Evolutionary conservation across 2,113 vertebrate species (phyloP), one percentile per base, ranked within the genome.

Genomic region (Reinhardtius hippoglossoides): DNA sequence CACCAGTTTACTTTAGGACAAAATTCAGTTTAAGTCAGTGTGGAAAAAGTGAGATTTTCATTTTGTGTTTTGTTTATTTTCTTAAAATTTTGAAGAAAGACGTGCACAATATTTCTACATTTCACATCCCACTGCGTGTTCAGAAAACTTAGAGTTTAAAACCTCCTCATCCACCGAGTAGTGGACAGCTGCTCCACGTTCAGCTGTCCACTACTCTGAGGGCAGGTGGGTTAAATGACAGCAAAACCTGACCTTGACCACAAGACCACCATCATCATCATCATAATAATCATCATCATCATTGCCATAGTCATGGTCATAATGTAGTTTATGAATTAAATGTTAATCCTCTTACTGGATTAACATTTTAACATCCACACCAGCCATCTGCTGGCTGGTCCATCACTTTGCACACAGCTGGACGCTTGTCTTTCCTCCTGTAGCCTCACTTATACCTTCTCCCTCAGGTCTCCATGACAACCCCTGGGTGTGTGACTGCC

Each of bases 401-500:
- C 80, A 64, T 82, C 66, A 63, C 66, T 80, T 72, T 71, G 65
- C 44, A 54, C 71, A 82, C 85, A 89, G 82, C 87, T 82, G 80
- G 83, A 79, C 13, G 16, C 56, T 73, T 1, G 1, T 80, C 64
- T 79, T 50, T 83, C 16, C 67, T 69, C 35, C 68, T 74, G 44
- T 83, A 72, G 16, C 67, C 59, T 85, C 68, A 75, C 74, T 62
- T 89, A 10, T 87, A 23, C 26, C 62, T 50, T 81, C 37, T 1
- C 59, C 66, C 54, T 48, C 88, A 99, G 97, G 97, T 83, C 95
- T 99, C 59, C 98, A 99, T 89, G 97, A 99, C 92, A 99, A 99
- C 87, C 96, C 97, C 20, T 99, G 97, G 98, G 87, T 94, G 26
- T 99, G 98, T 73, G 97, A 99, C 92, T 99, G 98, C 87, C 96